Conservation (phyloP, 2,888 invertebrate genomes). For the Pomacea canaliculata region DNA sequence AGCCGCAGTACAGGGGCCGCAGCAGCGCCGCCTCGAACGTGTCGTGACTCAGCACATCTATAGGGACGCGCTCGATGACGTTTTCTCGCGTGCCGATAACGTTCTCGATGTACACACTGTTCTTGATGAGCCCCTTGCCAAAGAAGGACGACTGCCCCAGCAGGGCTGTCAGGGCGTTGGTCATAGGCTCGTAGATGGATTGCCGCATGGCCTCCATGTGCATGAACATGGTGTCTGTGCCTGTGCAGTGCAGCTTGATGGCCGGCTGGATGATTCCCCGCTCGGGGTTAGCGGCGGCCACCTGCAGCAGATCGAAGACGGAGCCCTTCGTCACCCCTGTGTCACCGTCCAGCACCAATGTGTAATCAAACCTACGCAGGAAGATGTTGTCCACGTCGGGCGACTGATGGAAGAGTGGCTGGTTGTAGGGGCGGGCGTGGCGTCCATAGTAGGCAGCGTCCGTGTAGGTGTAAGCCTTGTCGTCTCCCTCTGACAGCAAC, state of each 20-base stretch:
- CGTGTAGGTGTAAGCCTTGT: constrained; percentile 55
- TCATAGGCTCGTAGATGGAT: constrained; percentile 57
- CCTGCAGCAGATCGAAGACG: constrained; percentile 51
- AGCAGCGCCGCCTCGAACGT: constrained; percentile 61
- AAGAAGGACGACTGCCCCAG: constrained; percentile 58
- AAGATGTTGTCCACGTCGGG: constrained; percentile 58
- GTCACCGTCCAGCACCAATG: constrained; percentile 59
- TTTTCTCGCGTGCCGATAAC: constrained; percentile 54
- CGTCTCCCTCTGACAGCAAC: constrained; percentile 58
- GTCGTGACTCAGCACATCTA: constrained; percentile 62
- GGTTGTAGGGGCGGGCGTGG: constrained; percentile 46
- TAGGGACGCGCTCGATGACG: constrained; percentile 58
- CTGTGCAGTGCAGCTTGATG: constrained; percentile 51
- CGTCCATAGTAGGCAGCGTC: constrained; percentile 50
- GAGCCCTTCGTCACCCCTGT: constrained; percentile 53
- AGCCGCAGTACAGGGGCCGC: constrained; percentile 54
- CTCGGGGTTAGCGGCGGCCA: constrained; percentile 59
- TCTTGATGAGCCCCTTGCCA: constrained; percentile 61
- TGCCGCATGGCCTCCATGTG: constrained; percentile 58
- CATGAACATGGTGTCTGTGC: constrained; percentile 60
- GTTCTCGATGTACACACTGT: constrained; percentile 56
- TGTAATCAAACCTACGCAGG: constrained; percentile 57
- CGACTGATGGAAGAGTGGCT: constrained; percentile 56
- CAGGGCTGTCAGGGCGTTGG: constrained; percentile 54
- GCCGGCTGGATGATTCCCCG: constrained; percentile 60